These are phyloP conservation scores for Pycnomerus fuliginosus DNA, from an alignment of 2,888 invertebrate genomes.

Conservation along the genomic window DNA sequence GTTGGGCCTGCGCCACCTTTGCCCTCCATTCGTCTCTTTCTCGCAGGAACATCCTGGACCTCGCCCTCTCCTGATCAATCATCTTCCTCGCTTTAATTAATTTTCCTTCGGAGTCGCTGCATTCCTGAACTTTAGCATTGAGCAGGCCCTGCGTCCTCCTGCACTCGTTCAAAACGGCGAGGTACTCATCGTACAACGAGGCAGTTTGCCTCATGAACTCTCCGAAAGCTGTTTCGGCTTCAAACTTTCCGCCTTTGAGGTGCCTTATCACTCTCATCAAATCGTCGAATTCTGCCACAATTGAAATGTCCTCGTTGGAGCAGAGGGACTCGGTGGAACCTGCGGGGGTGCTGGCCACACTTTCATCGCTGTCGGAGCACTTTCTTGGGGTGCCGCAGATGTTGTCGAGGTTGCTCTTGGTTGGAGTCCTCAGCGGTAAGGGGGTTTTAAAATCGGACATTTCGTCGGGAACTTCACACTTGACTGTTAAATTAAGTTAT, in stretches of 20 bases:
- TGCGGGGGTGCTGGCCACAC: slow-evolving; percentile 20
- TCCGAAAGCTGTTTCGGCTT: slow-evolving; percentile 20
- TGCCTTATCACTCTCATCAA: slow-evolving; percentile 28
- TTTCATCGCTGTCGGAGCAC: slow-evolving; percentile 35
- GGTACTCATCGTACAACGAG: slow-evolving; percentile 69
- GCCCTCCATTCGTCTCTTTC: slow-evolving; percentile 60
- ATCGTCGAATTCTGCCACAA: slow-evolving; percentile 38
- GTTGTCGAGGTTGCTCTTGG: slow-evolving; percentile 12
- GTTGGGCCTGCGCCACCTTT: too few species aligned
- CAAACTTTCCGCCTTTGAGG: slow-evolving; percentile 23
- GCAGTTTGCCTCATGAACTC: slow-evolving; percentile 73
- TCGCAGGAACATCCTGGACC: slow-evolving; percentile 68
- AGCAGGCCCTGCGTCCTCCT: slow-evolving; percentile 68
- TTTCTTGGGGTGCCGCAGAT: slow-evolving; percentile 20
- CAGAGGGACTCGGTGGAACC: slow-evolving; percentile 18
- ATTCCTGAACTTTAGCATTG: slow-evolving; percentile 69
- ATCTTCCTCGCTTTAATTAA: slow-evolving; percentile 78
- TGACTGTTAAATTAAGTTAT: too few species aligned
- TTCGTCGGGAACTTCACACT: too few species aligned
- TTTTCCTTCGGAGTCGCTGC: slow-evolving; percentile 75
- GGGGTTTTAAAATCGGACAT: slow-evolving; percentile 41
- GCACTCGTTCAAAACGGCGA: slow-evolving; percentile 70
- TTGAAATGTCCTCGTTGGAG: slow-evolving; percentile 28
- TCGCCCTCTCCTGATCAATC: slow-evolving; percentile 76
- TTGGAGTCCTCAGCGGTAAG: slow-evolving; percentile 20